A percentile compares a stretch with the other conserved stretches of the same genome.
Conservation (phyloP, 2,888 invertebrate genomes). For the Platerodrilus igneus region DNA sequence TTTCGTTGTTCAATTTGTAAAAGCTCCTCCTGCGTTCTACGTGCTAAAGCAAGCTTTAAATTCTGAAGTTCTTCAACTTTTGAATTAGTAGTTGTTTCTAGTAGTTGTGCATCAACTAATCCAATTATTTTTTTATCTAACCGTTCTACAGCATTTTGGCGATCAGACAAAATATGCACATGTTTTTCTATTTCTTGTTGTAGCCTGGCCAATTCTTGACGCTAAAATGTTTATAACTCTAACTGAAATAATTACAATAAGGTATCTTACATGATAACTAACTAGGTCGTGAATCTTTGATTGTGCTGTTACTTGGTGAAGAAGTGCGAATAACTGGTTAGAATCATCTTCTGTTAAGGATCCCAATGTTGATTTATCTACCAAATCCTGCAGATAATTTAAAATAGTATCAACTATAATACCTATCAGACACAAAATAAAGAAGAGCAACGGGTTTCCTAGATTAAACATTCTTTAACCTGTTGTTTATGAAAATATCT, state of each 20-base stretch:
- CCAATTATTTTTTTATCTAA: constrained; percentile 66
- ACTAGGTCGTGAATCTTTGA: constrained; percentile 66
- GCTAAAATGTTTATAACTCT: constrained; percentile 47
- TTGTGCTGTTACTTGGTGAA: constrained; percentile 62
- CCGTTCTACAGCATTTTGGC: constrained; percentile 62
- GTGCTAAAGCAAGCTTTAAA: constrained; percentile 47
- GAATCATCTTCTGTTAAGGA: constrained; percentile 57
- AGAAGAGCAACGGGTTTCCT: too few relatives aligned
- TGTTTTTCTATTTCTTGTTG: constrained; percentile 64
- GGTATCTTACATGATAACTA: constrained; percentile 63
- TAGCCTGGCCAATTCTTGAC: constrained; percentile 65
- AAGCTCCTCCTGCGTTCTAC: constrained; percentile 51
- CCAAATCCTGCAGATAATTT: constrained; percentile 53
- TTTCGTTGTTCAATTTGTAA: constrained; percentile 52
- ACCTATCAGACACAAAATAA: too few relatives aligned
- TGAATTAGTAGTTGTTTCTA: constrained; percentile 27
- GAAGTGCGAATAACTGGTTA: constrained; percentile 59
- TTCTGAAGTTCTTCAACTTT: constrained; percentile 35
- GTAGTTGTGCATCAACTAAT: constrained; percentile 60
- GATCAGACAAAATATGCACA: constrained; percentile 58
- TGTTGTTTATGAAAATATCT: too few relatives aligned
- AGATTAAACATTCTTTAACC: too few relatives aligned
- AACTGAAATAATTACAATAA: background rate
- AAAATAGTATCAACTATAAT: too few relatives aligned
- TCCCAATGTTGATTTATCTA: constrained; percentile 51